Evolutionary conservation across 2,888 invertebrate genomes (phyloP).

Genomic region (Aquatica leii): DNA sequence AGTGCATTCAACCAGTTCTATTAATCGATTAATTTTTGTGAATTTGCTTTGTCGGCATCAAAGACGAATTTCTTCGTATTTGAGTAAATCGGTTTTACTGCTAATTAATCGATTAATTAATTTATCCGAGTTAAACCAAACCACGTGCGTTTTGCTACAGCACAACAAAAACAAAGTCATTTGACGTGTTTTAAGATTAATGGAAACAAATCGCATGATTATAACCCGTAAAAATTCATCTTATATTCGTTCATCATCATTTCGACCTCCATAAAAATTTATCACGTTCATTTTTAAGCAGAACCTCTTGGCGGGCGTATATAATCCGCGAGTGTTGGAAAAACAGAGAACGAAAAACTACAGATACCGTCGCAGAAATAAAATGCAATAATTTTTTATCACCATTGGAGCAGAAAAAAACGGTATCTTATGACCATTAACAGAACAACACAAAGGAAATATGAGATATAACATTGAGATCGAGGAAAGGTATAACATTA

Average conservation of each 20-base stretch:
- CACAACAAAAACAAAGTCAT: too few relatives aligned
- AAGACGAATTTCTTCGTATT: too few relatives aligned
- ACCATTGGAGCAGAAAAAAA: conserved; percentile 40
- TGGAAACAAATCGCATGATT: conserved; percentile 20
- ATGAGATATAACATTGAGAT: conserved; percentile 42
- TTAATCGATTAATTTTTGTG: too few relatives aligned
- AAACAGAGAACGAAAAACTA: conserved; percentile 14
- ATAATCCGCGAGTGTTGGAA: conserved; percentile 23
- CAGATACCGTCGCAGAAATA: conserved; percentile 36
- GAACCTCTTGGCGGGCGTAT: conserved; percentile 20
- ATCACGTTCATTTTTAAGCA: conserved; percentile 34
- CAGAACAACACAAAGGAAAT: conserved; percentile 39
- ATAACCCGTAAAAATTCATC: conserved; percentile 27
- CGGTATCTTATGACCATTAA: conserved; percentile 39
- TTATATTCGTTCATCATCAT: conserved; percentile 34
- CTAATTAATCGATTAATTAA: too few relatives aligned
- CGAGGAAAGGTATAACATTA: conserved; percentile 42
- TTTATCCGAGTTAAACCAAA: too few relatives aligned
- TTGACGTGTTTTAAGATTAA: conserved; percentile 14
- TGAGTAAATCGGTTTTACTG: too few relatives aligned
- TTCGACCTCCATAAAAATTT: conserved; percentile 36
- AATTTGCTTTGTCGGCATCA: too few relatives aligned
- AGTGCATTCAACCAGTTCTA: too few relatives aligned
- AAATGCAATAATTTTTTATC: conserved; percentile 40
- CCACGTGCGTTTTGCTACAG: too few relatives aligned